phyloP scores from a whole-genome alignment of 2,113 vertebrate species.

The Notiomystis cincta region DNA sequence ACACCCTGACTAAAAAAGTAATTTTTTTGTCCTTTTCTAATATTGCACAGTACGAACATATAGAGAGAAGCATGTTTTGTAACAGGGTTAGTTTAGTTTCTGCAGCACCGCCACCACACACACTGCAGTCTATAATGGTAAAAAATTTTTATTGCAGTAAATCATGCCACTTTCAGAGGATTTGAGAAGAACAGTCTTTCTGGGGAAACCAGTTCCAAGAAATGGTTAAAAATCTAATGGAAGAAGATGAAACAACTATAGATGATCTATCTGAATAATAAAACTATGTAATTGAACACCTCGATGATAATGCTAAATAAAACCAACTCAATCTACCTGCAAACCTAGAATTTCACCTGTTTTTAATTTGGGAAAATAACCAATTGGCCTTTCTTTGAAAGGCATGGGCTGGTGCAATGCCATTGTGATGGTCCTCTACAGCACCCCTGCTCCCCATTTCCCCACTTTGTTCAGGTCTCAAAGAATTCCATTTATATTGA shows the following conservation, averaged over 20 bases:
- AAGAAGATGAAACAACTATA: neutral
- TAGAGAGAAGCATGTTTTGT: neutral
- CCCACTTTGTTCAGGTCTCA: neutral
- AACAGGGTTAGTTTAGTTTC: neutral
- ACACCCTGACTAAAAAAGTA: neutral
- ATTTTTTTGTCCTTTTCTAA: neutral
- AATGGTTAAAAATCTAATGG: neutral
- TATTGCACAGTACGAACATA: neutral
- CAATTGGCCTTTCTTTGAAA: neutral
- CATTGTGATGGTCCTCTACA: neutral
- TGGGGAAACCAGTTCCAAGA: neutral
- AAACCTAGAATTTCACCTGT: neutral
- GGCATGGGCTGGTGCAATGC: neutral
- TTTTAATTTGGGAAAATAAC: neutral
- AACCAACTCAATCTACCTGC: neutral
- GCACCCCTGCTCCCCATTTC: accelerated
- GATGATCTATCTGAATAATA: neutral
- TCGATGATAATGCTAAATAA: neutral
- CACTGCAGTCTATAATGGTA: neutral
- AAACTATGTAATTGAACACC: neutral
- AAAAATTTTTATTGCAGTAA: neutral
- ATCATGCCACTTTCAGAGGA: neutral
- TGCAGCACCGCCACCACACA: neutral
- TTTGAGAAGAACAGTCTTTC: neutral
- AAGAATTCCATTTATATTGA: neutral